Conservation (phyloP, 2,113 vertebrate species). For the Percina caprodes region DNA sequence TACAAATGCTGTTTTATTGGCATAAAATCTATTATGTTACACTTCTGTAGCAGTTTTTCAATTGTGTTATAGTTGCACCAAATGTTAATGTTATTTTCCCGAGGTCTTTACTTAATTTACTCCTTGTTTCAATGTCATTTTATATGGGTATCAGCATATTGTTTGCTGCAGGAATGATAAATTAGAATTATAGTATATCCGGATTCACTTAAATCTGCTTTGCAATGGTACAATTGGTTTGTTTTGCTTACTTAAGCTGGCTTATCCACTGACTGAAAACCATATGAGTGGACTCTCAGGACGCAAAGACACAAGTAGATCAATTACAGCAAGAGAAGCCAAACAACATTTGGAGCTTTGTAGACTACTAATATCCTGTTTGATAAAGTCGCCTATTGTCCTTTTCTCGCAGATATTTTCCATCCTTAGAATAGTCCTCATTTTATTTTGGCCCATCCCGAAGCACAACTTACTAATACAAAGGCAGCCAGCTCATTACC, state of each 20-base stretch:
- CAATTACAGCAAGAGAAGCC: conserved; percentile 49
- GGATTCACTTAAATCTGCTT: conserved; percentile 5
- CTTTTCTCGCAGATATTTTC: conserved; percentile 44
- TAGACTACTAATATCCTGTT: conserved; percentile 6
- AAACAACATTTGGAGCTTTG: conserved; percentile 34
- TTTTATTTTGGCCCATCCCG: conserved; percentile 54
- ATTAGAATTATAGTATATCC: not conserved
- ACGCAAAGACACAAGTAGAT: conserved; percentile 55
- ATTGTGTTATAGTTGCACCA: not conserved
- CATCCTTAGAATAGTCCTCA: conserved; percentile 16
- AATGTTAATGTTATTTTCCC: not conserved
- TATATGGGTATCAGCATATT: not conserved
- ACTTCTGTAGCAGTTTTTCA: not conserved
- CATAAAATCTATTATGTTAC: not conserved
- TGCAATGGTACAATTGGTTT: conserved; percentile 24
- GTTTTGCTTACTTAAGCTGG: conserved; percentile 30
- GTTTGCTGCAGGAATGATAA: not conserved
- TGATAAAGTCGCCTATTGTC: conserved; percentile 45
- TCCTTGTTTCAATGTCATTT: conserved; percentile 1
- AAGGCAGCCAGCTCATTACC: conserved; percentile 58
- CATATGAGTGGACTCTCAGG: conserved; percentile 44
- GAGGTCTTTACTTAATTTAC: not conserved
- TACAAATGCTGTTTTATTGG: not conserved
- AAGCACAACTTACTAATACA: conserved; percentile 49
- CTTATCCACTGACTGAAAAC: conserved; percentile 53